Base-by-base conservation (phyloP, 2,113 vertebrate species). In the Cyanoramphus novaezelandiae region DNA sequence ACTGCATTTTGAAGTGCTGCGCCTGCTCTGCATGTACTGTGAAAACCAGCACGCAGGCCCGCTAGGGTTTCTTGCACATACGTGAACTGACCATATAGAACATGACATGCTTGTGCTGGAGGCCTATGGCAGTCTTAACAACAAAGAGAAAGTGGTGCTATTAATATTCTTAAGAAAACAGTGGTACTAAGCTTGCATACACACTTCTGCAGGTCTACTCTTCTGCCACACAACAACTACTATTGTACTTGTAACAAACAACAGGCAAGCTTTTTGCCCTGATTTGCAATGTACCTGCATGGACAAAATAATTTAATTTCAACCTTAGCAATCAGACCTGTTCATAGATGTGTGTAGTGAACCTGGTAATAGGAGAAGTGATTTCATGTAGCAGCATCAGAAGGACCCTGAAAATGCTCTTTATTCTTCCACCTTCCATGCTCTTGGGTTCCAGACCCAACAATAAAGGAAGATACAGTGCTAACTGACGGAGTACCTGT, bases 321-420 rank as follows among this genome's bases (percentile, higher is more conserved):
- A 86, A 33, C 53, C 68, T 47, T 41, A 69, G 85, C n/a, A 87
- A 90, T 76, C 83, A 88, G 76, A 90, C 55, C 64, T 86, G 68
- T 49, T 77, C 62, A 62, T 3, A 83, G 64, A 47, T 1, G 1
- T 0, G 1, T 19, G 27, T 7, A 37, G 19, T 29, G 69, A 79
- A 31, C 29, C 49, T 68, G 47, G 29, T 55, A 95, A 77, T 0
- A 90, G 28, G 55, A 88, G 83, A 82, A 86, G 35, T 21, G 39
- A 74, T 74, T 83, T 74, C 87, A 80, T 8, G 3, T 17, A 90
- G 86, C 57, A 95, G 70, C 82, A 94, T 53, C 60, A 86, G 35
- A 92, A 76, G 24, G 78, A 44, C 68, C 93, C 53, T 29, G 60
- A 74, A 94, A 86, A 37, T 29, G 55, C 39, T 59, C 80, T 74